phyloP scores from a whole-genome alignment of 2,888 invertebrate species.

The Blastobasis lacticolella region DNA sequence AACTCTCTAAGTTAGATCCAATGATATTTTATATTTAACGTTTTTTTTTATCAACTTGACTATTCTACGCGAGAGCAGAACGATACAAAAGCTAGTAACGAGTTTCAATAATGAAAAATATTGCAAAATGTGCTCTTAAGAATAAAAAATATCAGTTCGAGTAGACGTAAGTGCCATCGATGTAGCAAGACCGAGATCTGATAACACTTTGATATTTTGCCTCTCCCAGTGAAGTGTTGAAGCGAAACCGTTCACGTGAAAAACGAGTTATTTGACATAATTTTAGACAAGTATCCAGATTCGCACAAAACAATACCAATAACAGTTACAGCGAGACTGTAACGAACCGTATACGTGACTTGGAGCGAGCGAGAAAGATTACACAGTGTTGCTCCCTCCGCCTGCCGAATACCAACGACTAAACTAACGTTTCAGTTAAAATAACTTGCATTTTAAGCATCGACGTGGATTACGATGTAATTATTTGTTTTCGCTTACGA shows the following conservation, averaged over 20 bases:
- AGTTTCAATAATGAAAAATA: slow-evolving; percentile 30
- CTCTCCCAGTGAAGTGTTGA: no score
- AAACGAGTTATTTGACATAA: no score
- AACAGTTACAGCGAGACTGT: no score
- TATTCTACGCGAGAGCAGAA: slow-evolving; percentile 50
- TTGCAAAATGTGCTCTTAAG: slow-evolving; percentile 36
- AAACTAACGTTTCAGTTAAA: background rate
- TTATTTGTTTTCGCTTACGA: slow-evolving; percentile 22
- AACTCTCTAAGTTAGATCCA: slow-evolving; percentile 19
- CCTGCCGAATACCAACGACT: no score
- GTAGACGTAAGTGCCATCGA: slow-evolving; percentile 12
- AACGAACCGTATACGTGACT: no score
- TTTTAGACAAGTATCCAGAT: no score
- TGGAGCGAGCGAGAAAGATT: no score
- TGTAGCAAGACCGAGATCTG: slow-evolving; percentile 10
- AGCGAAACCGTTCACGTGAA: no score
- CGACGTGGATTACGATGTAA: slow-evolving; percentile 14
- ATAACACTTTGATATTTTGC: background rate
- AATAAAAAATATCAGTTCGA: slow-evolving; percentile 22
- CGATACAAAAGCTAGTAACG: slow-evolving; percentile 58
- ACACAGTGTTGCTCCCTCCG: no score
- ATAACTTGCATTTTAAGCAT: slow-evolving; percentile 15
- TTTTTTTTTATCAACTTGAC: slow-evolving; percentile 27
- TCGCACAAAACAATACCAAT: no score
- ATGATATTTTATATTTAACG: slow-evolving; percentile 27